Evolutionary conservation across 2,113 vertebrate genomes (phyloP), one percentile per base, ranked within the genome.

Genomic region (Dromaius novaehollandiae): DNA sequence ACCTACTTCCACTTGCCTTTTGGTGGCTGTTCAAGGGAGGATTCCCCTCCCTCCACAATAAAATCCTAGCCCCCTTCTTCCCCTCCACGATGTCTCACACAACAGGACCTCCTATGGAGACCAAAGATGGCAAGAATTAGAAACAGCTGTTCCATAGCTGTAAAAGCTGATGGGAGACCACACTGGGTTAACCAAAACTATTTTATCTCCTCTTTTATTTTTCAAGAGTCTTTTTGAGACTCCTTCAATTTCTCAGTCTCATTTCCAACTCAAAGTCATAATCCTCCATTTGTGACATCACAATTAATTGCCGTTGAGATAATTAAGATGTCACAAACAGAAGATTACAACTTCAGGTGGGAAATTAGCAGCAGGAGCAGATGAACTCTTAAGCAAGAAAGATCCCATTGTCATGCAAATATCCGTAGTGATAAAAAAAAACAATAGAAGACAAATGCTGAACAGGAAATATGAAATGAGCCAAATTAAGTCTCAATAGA

Each of bases 401-500:
- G 83, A 96, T 95, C 56, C 92, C 32, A 96, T 96, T 97, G 88
- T 95, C 94, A 95, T 97, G 94, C 90, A 97, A 97, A 97, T 97
- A 68, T 71, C 87, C 63, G 38, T 32, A 55, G 94, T 84, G 92
- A 92, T 74, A 88, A 66, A 93, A 97, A 97, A 70, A 85, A 91
- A 36, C 61, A 87, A 94, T 66, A 53, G 56, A 95, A 97, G 74
- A 95, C 53, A 96, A 97, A 95, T 92, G 85, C 55, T 93, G 78
- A 93, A 82, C 60, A 76, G 92, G 82, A 96, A 96, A 96, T 24
- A 91, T 32, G 11, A 96, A 80, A 90, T 82, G 76, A 98, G 79
- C 78, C 91, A 95, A 97, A 96, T 80, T 92, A 95, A 86, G 76
- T 91, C 77, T 56, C 74, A 89, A 83, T 63, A 85, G 87, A 82